These are phyloP conservation scores for Calliopsis andreniformis DNA, from an alignment of 1,140 invertebrate genomes.

Conservation along the genomic window DNA sequence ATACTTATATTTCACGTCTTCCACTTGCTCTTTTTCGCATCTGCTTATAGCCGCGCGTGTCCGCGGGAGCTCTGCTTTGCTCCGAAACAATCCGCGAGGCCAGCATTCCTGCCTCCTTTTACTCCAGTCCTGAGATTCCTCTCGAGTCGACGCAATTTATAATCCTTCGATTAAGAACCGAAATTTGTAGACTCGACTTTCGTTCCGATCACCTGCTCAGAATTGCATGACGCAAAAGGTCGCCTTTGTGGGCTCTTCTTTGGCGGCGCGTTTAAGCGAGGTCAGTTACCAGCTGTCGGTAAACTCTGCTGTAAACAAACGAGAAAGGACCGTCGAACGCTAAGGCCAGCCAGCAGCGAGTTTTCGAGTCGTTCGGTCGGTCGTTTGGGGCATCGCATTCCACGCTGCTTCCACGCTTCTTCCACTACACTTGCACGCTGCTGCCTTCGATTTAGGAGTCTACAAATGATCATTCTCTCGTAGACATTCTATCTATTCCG, in stretches of 20 bases:
- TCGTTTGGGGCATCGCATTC: constrained; percentile 25
- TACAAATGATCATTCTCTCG: constrained; percentile 7
- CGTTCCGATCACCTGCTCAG: no score
- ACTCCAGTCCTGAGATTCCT: no score
- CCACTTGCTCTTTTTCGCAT: constrained; percentile 10
- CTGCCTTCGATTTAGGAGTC: no score
- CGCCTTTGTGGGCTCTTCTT: not conserved
- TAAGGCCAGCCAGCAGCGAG: constrained; percentile 42
- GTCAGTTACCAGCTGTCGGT: constrained; percentile 61
- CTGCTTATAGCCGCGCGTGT: not conserved
- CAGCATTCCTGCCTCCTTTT: not conserved
- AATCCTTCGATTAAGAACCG: no score
- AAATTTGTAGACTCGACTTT: no score
- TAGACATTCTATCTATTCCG: constrained; percentile 46
- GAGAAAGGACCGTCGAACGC: constrained; percentile 50
- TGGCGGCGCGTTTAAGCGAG: constrained; percentile 14
- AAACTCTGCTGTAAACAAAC: constrained; percentile 47
- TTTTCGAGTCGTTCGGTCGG: constrained; percentile 43
- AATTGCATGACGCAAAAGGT: no score
- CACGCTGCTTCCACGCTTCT: not conserved
- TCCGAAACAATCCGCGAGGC: not conserved
- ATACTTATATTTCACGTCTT: constrained; percentile 19
- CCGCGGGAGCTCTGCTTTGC: not conserved
- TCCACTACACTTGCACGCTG: no score
- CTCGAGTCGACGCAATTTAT: no score